Conservation (phyloP, 1,140 invertebrate genomes). For the Meloidogyne hapla region DNA sequence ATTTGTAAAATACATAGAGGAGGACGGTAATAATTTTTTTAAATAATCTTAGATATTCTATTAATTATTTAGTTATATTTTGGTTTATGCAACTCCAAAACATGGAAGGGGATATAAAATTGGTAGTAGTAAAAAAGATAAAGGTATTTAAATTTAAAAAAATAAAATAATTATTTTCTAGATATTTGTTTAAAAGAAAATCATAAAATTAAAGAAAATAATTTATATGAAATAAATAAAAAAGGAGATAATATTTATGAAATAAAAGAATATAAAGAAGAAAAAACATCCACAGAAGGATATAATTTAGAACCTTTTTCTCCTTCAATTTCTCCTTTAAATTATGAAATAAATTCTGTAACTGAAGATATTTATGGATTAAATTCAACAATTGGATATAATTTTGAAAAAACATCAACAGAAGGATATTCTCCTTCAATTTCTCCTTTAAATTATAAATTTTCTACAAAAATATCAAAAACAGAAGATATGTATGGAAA, state of each 20-base stretch:
- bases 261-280: too few species aligned
- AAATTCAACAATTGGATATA: neutral
- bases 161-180: neutral
- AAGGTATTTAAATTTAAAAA: neutral
- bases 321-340: neutral
- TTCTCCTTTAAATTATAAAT: too few species aligned
- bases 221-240: too few species aligned
- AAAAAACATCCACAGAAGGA: neutral
- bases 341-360: neutral
- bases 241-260: too few species aligned
- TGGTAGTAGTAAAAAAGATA: neutral
- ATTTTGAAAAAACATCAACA: too few species aligned
- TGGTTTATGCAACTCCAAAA: slow-evolving; percentile 44
- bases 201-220: too few species aligned
- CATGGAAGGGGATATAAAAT: slow-evolving; percentile 18
- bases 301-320: neutral
- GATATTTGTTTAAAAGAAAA: neutral
- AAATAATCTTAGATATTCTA: neutral
- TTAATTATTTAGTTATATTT: slow-evolving; percentile 36
- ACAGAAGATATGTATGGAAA: neutral
- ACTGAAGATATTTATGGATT: neutral
- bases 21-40: slow-evolving; percentile 27
- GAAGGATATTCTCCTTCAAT: too few species aligned
- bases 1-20: slow-evolving; percentile 49
- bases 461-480: too few species aligned